Evolutionary conservation across 2,888 invertebrate genomes (phyloP).

Genomic region (Agonopterix subpropinquella): DNA sequence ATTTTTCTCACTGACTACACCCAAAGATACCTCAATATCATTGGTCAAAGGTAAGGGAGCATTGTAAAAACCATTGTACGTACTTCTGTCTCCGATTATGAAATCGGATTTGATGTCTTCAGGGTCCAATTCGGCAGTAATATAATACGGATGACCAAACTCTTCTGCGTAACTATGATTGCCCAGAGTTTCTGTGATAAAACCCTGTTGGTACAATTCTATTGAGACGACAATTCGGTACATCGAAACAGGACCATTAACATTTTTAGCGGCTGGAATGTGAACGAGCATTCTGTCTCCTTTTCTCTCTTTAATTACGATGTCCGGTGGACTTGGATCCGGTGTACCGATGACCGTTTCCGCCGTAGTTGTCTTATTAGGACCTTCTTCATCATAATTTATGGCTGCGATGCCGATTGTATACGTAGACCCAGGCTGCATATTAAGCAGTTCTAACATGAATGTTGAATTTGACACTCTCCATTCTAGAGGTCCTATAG

Average conservation of each 20-base stretch:
- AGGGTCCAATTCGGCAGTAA: conserved; percentile 86
- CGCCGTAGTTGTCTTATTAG: conserved; percentile 68
- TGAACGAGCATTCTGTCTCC: conserved; percentile 79
- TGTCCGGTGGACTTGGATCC: conserved; percentile 81
- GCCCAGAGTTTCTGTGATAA: conserved; percentile 76
- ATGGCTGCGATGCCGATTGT: conserved; percentile 82
- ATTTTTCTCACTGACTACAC: conserved; percentile 81
- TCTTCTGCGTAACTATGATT: conserved; percentile 80
- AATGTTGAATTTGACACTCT: conserved; percentile 76
- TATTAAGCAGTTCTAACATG: conserved; percentile 73
- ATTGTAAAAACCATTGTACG: conserved; percentile 86
- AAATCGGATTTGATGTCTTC: conserved; percentile 80
- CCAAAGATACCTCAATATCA: conserved; percentile 81
- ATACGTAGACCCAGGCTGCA: conserved; percentile 86
- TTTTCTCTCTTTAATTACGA: conserved; percentile 77
- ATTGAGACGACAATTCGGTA: conserved; percentile 86
- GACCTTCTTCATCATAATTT: conserved; percentile 77
- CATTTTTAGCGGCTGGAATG: conserved; percentile 81
- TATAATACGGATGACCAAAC: conserved; percentile 85
- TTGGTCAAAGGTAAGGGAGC: conserved; percentile 79
- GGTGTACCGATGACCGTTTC: conserved; percentile 84
- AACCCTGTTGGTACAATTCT: conserved; percentile 78
- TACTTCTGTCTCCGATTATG: conserved; percentile 83
- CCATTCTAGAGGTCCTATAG: conserved; percentile 71
- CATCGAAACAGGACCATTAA: conserved; percentile 85